Evolutionary conservation across 1,140 invertebrate genomes (phyloP).

Genomic region (Carposina sasakii): DNA sequence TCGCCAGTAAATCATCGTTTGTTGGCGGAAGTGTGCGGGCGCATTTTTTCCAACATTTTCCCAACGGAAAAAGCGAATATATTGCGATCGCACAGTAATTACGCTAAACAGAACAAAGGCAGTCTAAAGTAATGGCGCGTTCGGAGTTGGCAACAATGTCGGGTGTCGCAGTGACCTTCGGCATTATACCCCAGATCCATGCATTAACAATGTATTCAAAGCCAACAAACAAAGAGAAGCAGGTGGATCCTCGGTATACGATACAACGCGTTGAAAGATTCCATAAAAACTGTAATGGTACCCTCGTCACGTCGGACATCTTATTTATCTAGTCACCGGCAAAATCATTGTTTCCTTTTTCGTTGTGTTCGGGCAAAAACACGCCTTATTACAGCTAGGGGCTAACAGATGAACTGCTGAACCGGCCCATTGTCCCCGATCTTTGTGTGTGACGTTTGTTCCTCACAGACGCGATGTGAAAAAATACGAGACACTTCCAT

Average conservation of each 20-base stretch:
- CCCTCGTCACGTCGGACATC: slow-evolving; percentile 63
- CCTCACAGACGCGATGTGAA: slow-evolving; percentile 21
- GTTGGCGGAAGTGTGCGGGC: slow-evolving; percentile 30
- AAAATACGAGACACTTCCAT: too few relatives aligned
- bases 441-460: slow-evolving; percentile 47
- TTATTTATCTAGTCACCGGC: slow-evolving; percentile 65
- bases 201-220: slow-evolving; percentile 47
- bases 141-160: too few relatives aligned
- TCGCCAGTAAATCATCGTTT: slow-evolving; percentile 49
- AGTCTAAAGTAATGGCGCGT: too few relatives aligned
- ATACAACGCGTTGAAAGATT: slow-evolving; percentile 46
- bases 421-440: slow-evolving; percentile 37
- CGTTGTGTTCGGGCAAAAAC: slow-evolving; percentile 46
- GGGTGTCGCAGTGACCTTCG: slow-evolving; percentile 17
- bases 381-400: slow-evolving; percentile 47
- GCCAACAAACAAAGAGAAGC: slow-evolving; percentile 54
- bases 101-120: too few relatives aligned
- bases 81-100: too few relatives aligned
- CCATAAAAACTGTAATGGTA: slow-evolving; percentile 60
- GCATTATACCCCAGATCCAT: slow-evolving; percentile 19
- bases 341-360: slow-evolving; percentile 64
- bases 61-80: too few relatives aligned
- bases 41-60: too few relatives aligned
- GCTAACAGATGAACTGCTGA: slow-evolving; percentile 54
- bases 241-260: slow-evolving; percentile 34